Evolutionary conservation across 2,797 vertebrate genomes (phyloP), one percentile per base, ranked within the genome.

Genomic region (Spinibarbus caldwelli): DNA sequence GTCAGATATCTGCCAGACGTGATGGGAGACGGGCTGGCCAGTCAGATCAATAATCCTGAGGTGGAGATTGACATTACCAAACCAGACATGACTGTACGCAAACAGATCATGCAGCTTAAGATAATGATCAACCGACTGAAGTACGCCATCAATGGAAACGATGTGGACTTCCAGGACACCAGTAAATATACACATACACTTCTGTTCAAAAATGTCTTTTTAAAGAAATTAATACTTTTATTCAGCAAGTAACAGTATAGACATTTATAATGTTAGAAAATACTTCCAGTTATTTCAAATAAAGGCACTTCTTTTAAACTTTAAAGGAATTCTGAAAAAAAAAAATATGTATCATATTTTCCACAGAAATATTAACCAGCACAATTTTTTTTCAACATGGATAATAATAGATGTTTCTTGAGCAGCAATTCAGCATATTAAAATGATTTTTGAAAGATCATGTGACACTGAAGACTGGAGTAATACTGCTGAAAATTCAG

Each of bases 31-130:
- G 98, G 98, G 66, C 92, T 99, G 5, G 98, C 98, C 86, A 98
- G 95, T 90, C 98, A 99, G 92, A 99, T 99, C 86, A 99, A 99
- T 94, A 99, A 99, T 92, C 98, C 98, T 0, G 98, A 99, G 87
- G 97, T 99, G 90, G 98, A 99, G 78, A 96, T 98, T 45, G 98
- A 99, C 94, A 98, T 99, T 94, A 99, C 98, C 91, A 99, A 98
- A 91, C 98, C 98, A 0, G 98, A 99, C 79, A 98, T 98, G 97
- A 95, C 94, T 68, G 97, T 98, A 90, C 97, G 98, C 41, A 97
- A 98, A 79, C 98, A 99, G 92, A 99, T 99, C 91, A 99, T 99
- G 98, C 97, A 98, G 93, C 94, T 99, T 0, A 98, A 98, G 94
- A 96, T 99, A 92, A 99, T 97, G 96, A 99, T 97, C 45, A 97